Evolutionary conservation across 2,113 vertebrate species (phyloP).

Genomic region (Grallaria varia): DNA sequence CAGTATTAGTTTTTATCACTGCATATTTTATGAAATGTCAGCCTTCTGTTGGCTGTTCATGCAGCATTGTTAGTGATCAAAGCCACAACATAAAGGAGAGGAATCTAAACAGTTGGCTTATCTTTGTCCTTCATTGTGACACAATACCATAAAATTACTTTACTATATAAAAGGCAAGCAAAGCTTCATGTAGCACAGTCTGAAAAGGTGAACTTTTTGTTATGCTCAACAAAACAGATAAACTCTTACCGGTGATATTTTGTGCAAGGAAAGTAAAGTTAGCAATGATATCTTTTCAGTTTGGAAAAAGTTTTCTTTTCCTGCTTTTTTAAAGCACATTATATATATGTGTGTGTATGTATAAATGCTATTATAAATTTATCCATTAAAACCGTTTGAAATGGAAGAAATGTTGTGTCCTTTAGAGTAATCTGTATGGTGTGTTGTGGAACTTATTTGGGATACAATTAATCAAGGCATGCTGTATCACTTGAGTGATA

Average conservation of each 20-base stretch:
- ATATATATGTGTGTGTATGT: not conserved
- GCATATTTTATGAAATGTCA: constrained; percentile 91
- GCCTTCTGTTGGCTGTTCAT: constrained; percentile 86
- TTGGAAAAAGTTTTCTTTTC: constrained; percentile 20
- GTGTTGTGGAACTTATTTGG: not conserved
- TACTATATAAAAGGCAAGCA: constrained; percentile 62
- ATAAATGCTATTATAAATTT: not conserved
- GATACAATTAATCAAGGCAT: not conserved
- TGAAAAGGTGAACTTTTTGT: constrained; percentile 55
- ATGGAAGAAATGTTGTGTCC: not conserved
- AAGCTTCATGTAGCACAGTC: constrained; percentile 15
- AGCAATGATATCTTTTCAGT: not conserved
- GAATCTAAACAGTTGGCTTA: constrained; percentile 84
- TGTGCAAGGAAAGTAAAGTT: not conserved
- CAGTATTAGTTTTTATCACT: constrained; percentile 89
- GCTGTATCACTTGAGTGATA: not conserved
- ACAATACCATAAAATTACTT: constrained; percentile 76
- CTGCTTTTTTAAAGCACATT: not conserved
- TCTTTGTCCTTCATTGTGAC: constrained; percentile 81
- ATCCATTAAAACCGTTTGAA: not conserved
- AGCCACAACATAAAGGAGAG: constrained; percentile 83
- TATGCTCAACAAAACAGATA: constrained; percentile 28
- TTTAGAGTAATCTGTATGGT: not conserved
- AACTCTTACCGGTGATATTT: constrained; percentile 21
- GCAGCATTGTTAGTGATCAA: constrained; percentile 87